Evolutionary conservation across 2,797 vertebrate genomes (phyloP).

Genomic region (Semaprochilodus insignis): DNA sequence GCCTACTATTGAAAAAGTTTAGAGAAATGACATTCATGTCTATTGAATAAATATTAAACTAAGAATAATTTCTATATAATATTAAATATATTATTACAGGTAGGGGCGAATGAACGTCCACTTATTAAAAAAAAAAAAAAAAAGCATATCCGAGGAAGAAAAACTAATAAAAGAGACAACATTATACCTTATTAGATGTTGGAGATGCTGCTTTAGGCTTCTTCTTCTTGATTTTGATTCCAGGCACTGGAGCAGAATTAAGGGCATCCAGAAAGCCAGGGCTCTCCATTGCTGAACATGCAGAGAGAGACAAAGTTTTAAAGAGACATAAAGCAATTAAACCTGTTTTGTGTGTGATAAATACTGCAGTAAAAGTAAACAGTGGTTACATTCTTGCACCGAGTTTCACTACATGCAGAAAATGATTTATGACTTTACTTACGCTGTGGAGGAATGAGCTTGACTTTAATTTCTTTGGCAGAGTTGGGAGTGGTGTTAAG

Average conservation of each 20-base stretch:
- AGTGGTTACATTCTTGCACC: not conserved
- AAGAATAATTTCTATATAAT: too few relatives aligned
- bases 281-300: constrained; percentile 88
- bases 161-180: not conserved
- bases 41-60: not conserved
- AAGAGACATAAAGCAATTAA: not conserved
- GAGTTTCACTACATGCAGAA: not conserved
- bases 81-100: not conserved
- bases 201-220: constrained; percentile 90
- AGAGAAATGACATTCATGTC: not conserved
- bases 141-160: too few relatives aligned
- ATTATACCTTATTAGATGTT: constrained; percentile 87
- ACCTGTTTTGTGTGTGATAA: not conserved
- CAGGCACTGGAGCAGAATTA: constrained; percentile 93
- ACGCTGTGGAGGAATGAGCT: constrained; percentile 95
- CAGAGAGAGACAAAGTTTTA: not conserved
- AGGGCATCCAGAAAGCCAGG: constrained; percentile 93
- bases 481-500: constrained; percentile 90
- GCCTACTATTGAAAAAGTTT: not conserved
- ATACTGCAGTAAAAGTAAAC: not conserved
- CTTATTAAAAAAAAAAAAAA: not conserved
- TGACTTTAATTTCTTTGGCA: constrained; percentile 97
- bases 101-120: not conserved
- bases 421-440: constrained; percentile 58
- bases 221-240: constrained; percentile 98